Conservation (phyloP, 2,113 vertebrate species). For the Muscicapa adusta region DNA sequence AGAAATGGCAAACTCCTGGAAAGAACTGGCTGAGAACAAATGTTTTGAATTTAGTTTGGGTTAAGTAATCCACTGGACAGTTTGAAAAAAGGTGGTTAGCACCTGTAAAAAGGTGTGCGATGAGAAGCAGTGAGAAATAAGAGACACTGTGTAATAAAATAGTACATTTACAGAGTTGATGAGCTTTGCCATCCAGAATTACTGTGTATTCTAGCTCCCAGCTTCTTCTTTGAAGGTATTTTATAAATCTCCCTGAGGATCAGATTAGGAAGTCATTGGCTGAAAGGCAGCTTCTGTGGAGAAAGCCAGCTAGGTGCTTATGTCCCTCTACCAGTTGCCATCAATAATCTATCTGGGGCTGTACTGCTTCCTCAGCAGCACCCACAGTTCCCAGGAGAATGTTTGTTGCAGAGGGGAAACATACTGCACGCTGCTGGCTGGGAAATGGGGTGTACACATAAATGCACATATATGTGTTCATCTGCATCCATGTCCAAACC, state of each 20-base stretch:
- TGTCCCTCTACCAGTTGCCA: not conserved
- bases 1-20: not conserved
- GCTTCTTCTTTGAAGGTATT: not conserved
- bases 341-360: not conserved
- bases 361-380: not conserved
- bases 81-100: not conserved
- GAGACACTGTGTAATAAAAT: not conserved
- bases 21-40: not conserved
- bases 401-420: not conserved
- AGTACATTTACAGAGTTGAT: not conserved
- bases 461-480: not conserved
- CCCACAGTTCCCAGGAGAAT: not conserved
- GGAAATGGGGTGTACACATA: not conserved
- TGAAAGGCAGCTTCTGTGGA: not conserved
- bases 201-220: not conserved
- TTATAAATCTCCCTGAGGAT: not conserved
- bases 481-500: not conserved
- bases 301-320: not conserved
- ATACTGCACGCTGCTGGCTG: not conserved
- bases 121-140: not conserved
- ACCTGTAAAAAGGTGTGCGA: not conserved
- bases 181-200: not conserved
- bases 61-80: not conserved
- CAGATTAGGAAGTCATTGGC: not conserved
- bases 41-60: not conserved